Evolutionary conservation across 2,888 invertebrate genomes (phyloP).

Genomic region (Perdita meconis): DNA sequence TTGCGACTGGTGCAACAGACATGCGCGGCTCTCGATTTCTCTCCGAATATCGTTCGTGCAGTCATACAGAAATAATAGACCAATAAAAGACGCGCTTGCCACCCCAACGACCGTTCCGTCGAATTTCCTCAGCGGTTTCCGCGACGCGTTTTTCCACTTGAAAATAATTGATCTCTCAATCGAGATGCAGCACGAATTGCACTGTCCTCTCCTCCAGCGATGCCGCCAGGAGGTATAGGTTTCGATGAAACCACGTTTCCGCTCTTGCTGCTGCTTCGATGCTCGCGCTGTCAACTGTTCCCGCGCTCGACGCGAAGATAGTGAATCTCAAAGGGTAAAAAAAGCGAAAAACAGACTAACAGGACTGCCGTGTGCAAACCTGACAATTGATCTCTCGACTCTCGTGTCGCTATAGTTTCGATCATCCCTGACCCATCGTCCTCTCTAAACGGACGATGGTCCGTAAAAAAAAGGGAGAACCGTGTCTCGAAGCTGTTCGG

Average conservation of each 20-base stretch:
- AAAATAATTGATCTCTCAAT: slow-evolving; percentile 62
- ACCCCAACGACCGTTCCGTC: neutral
- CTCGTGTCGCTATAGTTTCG: neutral
- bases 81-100: slow-evolving; percentile 37
- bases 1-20: slow-evolving; percentile 11
- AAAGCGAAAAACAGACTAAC: slow-evolving; percentile 68
- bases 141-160: slow-evolving; percentile 45
- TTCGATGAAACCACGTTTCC: neutral
- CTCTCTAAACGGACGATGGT: neutral
- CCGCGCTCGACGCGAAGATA: slow-evolving; percentile 16
- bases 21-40: slow-evolving; percentile 4
- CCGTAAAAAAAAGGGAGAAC: neutral
- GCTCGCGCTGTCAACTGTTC: neutral
- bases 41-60: slow-evolving; percentile 30
- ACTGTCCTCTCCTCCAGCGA: neutral
- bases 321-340: slow-evolving; percentile 57
- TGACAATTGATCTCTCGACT: slow-evolving; percentile 66
- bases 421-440: no score
- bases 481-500: neutral
- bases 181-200: slow-evolving; percentile 46
- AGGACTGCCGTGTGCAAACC: slow-evolving; percentile 57
- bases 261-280: neutral
- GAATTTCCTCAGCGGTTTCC: slow-evolving; percentile 35
- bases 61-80: slow-evolving; percentile 46
- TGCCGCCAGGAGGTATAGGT: neutral